Conservation (phyloP, 2,113 vertebrate genomes). For the Pachycephala philippinensis region DNA sequence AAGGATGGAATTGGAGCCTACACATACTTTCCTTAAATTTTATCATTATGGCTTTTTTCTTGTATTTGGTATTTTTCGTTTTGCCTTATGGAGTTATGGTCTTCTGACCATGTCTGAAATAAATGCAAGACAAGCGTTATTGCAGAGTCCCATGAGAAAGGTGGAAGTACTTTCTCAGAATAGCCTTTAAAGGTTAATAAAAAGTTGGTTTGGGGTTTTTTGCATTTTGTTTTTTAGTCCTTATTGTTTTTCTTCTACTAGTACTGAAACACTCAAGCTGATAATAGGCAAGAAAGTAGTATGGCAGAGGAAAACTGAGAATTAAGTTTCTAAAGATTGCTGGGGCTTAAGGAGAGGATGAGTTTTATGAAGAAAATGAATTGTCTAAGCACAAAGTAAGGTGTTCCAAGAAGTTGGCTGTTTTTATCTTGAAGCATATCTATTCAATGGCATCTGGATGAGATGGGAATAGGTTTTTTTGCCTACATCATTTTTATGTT, state of each 20-base stretch:
- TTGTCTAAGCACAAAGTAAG: background rate
- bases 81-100: background rate
- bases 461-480: background rate
- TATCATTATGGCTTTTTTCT: background rate
- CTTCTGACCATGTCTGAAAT: background rate
- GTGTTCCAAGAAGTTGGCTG: background rate
- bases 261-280: background rate
- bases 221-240: background rate
- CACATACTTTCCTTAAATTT: background rate
- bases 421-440: background rate
- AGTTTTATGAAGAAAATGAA: background rate
- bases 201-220: background rate
- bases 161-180: background rate
- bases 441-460: background rate
- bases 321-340: background rate
- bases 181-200: background rate
- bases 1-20: background rate
- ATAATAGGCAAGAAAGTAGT: background rate
- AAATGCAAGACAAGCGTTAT: background rate
- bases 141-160: background rate
- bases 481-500: background rate
- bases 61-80: background rate
- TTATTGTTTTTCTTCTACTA: background rate
- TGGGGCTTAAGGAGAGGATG: background rate
- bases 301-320: background rate